Conservation (phyloP, 2,113 vertebrate genomes). For the Microcebus ravelobensis region DNA sequence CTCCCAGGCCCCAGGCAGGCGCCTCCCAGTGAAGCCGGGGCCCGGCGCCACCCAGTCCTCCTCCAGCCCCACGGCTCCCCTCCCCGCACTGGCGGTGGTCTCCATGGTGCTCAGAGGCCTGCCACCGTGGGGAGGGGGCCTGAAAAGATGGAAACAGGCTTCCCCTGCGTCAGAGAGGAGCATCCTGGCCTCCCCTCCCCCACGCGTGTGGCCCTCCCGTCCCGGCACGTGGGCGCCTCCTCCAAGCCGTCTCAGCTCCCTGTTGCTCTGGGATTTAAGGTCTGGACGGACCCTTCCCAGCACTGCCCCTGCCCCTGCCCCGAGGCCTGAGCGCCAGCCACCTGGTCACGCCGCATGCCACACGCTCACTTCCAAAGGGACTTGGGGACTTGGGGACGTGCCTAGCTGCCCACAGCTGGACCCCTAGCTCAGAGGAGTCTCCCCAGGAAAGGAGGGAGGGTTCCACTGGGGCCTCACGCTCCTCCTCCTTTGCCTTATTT, state of each 20-base stretch:
- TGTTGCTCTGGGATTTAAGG: not conserved
- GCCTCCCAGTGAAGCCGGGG: slow-evolving; percentile 1
- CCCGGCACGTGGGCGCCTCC: not conserved
- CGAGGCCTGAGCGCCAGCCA: fast-evolving
- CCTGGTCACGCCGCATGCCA: not conserved
- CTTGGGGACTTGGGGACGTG: fast-evolving
- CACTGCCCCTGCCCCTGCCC: not conserved
- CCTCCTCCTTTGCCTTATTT: not conserved
- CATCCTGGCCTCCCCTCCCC: not conserved
- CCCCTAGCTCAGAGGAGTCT: not conserved
- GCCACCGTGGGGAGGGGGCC: not conserved
- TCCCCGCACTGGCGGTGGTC: not conserved
- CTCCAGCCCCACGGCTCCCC: not conserved
- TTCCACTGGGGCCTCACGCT: fast-evolving
- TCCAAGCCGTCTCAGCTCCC: not conserved
- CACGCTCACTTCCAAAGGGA: too few relatives aligned
- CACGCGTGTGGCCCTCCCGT: not conserved
- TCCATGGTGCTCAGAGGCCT: not conserved
- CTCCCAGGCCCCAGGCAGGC: slow-evolving; percentile 54
- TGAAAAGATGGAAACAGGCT: not conserved
- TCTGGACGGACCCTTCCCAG: not conserved
- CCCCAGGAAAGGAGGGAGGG: not conserved
- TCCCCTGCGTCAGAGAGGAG: not conserved
- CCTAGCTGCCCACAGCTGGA: not conserved
- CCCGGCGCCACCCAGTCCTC: slow-evolving; percentile 10